Conservation (phyloP, 2,113 vertebrate genomes). For the Aspidoscelis tigris region DNA sequence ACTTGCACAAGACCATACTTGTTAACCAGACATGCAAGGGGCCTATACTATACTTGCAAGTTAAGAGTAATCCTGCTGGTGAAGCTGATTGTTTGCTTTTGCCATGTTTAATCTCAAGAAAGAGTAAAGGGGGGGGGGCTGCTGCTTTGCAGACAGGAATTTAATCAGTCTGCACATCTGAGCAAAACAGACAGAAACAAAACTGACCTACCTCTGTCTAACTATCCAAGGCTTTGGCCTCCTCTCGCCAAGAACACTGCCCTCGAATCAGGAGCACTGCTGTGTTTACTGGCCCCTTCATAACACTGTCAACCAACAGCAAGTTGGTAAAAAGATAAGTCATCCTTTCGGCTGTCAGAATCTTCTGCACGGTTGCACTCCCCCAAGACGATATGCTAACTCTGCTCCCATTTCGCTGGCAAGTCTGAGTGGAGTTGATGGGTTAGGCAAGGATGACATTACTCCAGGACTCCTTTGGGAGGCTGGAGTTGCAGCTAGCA, state of each 20-base stretch:
- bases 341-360: conserved; percentile 69
- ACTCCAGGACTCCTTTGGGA: conserved; percentile 65
- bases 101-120: not conserved
- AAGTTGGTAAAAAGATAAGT: conserved; percentile 66
- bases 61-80: not conserved
- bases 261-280: conserved; percentile 55
- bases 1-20: not conserved
- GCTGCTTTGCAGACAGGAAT: conserved; percentile 23
- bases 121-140: not conserved
- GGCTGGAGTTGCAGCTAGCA: conserved; percentile 56
- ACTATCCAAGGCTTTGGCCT: conserved; percentile 45
- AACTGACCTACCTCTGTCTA: conserved; percentile 3
- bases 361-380: conserved; percentile 72
- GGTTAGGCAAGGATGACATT: conserved; percentile 71
- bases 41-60: not conserved
- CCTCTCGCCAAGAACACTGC: conserved; percentile 67
- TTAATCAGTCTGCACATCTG: conserved; percentile 30
- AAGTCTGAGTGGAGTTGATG: conserved; percentile 71
- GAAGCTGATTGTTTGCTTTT: not conserved
- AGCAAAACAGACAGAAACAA: conserved; percentile 37
- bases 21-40: not conserved
- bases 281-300: conserved; percentile 64
- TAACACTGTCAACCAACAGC: conserved; percentile 59
- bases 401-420: conserved; percentile 70
- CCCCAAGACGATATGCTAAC: conserved; percentile 58